Evolutionary conservation across 2,888 invertebrate species (phyloP).

Genomic region (Dicranocentrus wangi): DNA sequence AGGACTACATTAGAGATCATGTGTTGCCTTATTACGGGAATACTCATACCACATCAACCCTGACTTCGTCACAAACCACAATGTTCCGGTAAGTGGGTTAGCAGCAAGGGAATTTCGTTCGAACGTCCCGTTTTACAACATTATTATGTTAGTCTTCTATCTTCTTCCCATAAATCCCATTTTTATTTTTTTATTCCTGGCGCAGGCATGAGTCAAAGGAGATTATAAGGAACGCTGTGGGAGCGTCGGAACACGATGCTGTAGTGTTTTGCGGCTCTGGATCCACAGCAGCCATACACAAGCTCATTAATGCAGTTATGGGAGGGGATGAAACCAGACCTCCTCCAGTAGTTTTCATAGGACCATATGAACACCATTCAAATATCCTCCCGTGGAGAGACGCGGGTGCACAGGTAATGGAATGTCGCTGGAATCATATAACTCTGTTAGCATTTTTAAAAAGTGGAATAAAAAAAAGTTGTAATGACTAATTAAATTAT

Average conservation of each 20-base stretch:
- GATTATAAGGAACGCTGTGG: slow-evolving; percentile 85
- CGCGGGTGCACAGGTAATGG: slow-evolving; percentile 82
- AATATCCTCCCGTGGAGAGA: slow-evolving; percentile 89
- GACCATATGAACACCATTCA: slow-evolving; percentile 85
- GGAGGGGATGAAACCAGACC: slow-evolving; percentile 73
- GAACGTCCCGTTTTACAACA: no score
- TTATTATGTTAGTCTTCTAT: no score
- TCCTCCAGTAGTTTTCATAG: slow-evolving; percentile 84
- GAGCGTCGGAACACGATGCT: slow-evolving; percentile 86
- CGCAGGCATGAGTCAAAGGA: slow-evolving; percentile 87
- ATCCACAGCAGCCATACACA: slow-evolving; percentile 84
- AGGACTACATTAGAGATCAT: slow-evolving; percentile 86
- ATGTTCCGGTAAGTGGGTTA: slow-evolving; percentile 88
- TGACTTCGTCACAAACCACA: slow-evolving; percentile 90
- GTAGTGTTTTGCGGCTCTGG: slow-evolving; percentile 85
- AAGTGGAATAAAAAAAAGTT: slow-evolving; percentile 4
- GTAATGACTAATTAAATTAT: no score
- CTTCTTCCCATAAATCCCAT: no score
- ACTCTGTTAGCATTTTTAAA: neutral
- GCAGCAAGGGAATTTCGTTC: no score
- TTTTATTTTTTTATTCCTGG: no score
- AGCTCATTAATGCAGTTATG: slow-evolving; percentile 81
- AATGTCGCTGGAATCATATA: neutral
- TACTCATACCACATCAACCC: slow-evolving; percentile 86
- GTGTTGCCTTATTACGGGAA: slow-evolving; percentile 90